Evolutionary conservation across 53 echinoderm and acorn worm species (phyloP), one percentile per base, ranked within the genome.

Genomic region (Patiria pectinifera): DNA sequence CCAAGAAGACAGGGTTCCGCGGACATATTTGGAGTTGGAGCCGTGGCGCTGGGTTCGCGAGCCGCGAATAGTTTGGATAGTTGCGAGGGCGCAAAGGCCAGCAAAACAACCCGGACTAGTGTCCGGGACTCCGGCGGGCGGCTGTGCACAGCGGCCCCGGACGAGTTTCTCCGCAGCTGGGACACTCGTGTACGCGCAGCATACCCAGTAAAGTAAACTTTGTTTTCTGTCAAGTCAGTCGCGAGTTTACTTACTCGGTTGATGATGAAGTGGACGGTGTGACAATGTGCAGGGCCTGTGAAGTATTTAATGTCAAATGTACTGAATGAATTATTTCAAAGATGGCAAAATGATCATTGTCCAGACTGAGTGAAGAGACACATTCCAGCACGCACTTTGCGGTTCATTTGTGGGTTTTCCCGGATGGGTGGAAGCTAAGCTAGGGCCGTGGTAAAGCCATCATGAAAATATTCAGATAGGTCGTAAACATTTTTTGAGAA

Each of bases 11-110:
- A 26, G 89, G 76, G 80, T 63, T 60, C 81, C 19, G 66, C 90
- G 92, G 86, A 80, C 92, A 26, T 92, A 92, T 92, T 92, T 76
- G 92, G 92, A 86, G 81, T 90, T 87, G 78, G 76, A 78, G 59
- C 92, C 87, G 77, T 87, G 78, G 92, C 83, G 92, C 3, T 69
- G 90, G 81, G 90, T 90, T 69, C 48, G 90, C 80, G 95, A 89
- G 82, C 78, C 92, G 25, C 46, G 80, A 92, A 95, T 95, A 95
- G 95, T 95, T 95, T 85, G 82, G 90, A 95, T 95, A 95, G 95
- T 95, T 95, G 92, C 25, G 44, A 92, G 87, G 81, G 90, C 80
- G 69, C 69, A 81, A 43, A 90, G 90, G 80, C 90, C 90, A 86
- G 72, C 86, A 26, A 86, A 86, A 86, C 86, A 86, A 86, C 53